These are phyloP conservation scores for Parazoanthus swiftii DNA, from an alignment of 92 coral and sea anemone genomes.

Conservation along the genomic window DNA sequence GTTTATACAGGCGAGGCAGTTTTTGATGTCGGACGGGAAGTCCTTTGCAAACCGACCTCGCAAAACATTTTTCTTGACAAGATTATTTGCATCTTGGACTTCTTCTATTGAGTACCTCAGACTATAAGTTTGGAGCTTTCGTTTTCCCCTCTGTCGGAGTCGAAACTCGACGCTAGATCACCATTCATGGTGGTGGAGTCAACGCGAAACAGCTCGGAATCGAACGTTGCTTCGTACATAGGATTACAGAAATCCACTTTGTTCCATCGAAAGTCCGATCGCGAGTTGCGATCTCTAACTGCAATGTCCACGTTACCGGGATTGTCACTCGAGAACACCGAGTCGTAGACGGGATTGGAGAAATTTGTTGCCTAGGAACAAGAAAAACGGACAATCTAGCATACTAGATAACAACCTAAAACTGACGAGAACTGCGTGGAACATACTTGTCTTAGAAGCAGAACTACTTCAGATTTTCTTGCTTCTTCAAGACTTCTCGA, in stretches of 20 bases:
- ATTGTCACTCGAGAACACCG: slow-evolving; percentile 66
- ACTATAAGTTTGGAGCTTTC: slow-evolving; percentile 39
- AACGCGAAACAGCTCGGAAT: slow-evolving; percentile 36
- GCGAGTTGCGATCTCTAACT: slow-evolving; percentile 58
- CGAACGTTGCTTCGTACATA: slow-evolving; percentile 82
- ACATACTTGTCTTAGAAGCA: no score
- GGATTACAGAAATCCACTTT: slow-evolving; percentile 94
- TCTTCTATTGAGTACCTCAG: neutral
- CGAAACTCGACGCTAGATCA: slow-evolving; percentile 25
- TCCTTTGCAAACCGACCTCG: neutral
- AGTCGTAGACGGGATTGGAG: slow-evolving; percentile 96
- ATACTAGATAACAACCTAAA: neutral
- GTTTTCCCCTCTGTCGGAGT: slow-evolving; percentile 33
- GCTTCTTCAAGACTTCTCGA: no score
- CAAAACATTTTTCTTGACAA: neutral
- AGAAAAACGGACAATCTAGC: neutral
- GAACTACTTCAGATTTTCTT: no score
- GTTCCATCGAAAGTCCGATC: slow-evolving; percentile 75
- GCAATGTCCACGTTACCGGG: slow-evolving; percentile 67
- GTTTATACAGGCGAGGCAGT: neutral
- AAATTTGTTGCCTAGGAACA: slow-evolving; percentile 74
- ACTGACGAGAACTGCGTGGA: no score
- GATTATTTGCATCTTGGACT: neutral
- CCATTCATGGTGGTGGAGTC: slow-evolving; percentile 37
- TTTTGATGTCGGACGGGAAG: neutral